A percentile compares a stretch with the other conserved stretches of the same genome.
phyloP scores from a whole-genome alignment of 2,888 invertebrate species.

The Drosophila multiciliata region DNA sequence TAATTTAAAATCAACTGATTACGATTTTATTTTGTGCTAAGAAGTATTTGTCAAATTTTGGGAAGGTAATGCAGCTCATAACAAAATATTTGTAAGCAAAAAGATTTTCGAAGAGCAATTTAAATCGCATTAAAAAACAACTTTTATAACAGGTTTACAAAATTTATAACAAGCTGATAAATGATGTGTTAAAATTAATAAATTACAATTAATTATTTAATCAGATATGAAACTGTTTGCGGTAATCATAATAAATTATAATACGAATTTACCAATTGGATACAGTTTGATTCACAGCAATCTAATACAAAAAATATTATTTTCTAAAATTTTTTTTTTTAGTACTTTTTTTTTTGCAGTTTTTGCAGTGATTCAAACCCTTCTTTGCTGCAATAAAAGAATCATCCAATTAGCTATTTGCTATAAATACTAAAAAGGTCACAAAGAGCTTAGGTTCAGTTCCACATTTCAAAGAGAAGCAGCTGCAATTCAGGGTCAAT shows the following conservation, averaged over 20 bases:
- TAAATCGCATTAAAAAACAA: neutral
- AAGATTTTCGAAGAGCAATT: neutral
- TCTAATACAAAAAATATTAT: neutral
- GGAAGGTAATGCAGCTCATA: neutral
- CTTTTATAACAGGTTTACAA: neutral
- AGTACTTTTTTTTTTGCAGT: neutral
- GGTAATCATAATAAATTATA: neutral
- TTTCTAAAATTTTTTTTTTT: neutral
- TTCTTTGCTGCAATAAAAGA: neutral
- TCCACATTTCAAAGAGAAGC: neutral
- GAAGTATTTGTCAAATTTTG: neutral
- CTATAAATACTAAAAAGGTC: neutral
- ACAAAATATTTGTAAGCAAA: neutral
- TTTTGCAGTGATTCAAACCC: neutral
- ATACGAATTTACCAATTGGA: neutral
- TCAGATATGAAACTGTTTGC: neutral
- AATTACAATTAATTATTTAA: neutral
- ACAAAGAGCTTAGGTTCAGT: neutral
- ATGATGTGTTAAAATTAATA: neutral
- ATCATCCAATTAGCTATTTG: slow-evolving; percentile 38
- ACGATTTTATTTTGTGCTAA: neutral
- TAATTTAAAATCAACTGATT: neutral
- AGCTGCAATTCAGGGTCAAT: neutral
- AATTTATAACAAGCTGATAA: neutral
- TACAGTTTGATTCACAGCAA: neutral